Evolutionary conservation across 2,888 invertebrate species (phyloP), one percentile per base, ranked within the genome.

Genomic region (Philereme vetulata): DNA sequence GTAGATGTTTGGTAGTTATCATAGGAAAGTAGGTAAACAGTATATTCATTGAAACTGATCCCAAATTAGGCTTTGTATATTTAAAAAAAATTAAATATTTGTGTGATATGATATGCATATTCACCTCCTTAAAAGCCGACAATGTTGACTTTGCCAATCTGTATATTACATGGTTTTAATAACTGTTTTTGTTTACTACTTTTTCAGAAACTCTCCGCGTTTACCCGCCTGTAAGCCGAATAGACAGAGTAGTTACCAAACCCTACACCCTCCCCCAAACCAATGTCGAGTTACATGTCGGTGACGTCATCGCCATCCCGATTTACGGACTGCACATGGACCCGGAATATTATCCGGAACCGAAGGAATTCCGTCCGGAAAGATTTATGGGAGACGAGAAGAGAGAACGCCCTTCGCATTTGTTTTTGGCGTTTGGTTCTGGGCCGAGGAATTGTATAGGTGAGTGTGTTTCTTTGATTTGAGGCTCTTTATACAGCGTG

Each of bases 361-460:
- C 94, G 0, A 76, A 91, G 0, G 80, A 83, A 42, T 93, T 93
- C 69, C 85, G 84, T 47, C 93, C 93, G 0, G 93, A 93, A 62
- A 81, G 94, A 59, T 94, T 94, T 71, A 86, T 88, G 67, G 86
- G 88, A 0, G 93, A 93, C 10, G 93, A 92, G 67, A 93, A 90
- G 71, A 80, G 81, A 33, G 84, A 89, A 8, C 85, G 93, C 58
- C 85, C 92, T 0, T 85, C 93, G 0, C 90, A 92, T 70, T 74
- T 92, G 52, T 94, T 89, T 69, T 67, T 94, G 56, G 92, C 93
- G 0, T 94, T 94, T 75, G 94, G 94, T 4, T 77, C 78, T 54
- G 93, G 93, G 1, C 93, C 93, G 4, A 83, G 93, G 63, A 93
- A 92, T 68, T 93, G 93, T 71, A 90, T 93, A 62, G 93, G 93